Conservation (phyloP, 2,888 invertebrate species). For the Andrena camellia region DNA sequence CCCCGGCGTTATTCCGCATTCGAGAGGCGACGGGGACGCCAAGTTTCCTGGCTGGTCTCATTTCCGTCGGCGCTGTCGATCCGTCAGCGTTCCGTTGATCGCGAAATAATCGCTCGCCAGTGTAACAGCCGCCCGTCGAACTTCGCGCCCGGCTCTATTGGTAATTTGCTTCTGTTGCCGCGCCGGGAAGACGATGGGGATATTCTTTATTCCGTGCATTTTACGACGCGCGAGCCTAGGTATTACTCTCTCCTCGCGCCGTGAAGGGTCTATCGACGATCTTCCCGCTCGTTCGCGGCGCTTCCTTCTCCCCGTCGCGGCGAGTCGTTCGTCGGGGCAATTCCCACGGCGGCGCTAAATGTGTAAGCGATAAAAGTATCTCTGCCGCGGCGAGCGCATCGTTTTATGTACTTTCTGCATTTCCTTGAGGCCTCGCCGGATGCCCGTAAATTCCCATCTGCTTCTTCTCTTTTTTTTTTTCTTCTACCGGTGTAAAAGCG, state of each 20-base stretch:
- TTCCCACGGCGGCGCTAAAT: constrained; percentile 71
- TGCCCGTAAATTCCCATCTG: constrained; percentile 62
- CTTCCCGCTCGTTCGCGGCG: constrained; percentile 20
- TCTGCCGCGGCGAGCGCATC: constrained; percentile 64
- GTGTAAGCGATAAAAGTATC: constrained; percentile 75
- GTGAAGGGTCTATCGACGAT: constrained; percentile 40
- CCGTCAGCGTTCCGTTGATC: constrained; percentile 43
- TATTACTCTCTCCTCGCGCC: constrained; percentile 45
- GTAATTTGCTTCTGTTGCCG: constrained; percentile 51
- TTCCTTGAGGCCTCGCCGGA: constrained; percentile 68
- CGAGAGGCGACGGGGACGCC: constrained; percentile 41
- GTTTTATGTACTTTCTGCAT: constrained; percentile 71
- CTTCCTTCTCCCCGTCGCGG: constrained; percentile 37
- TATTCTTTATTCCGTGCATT: constrained; percentile 46
- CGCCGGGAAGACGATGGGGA: neutral
- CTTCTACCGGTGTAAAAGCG: neutral
- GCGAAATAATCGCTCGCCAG: constrained; percentile 44
- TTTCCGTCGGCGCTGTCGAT: constrained; percentile 53
- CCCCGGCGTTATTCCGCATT: neutral
- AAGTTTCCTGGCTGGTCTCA: constrained; percentile 52
- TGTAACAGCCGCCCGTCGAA: neutral
- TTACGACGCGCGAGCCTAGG: constrained; percentile 51
- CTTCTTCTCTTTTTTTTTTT: neutral
- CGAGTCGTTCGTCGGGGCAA: constrained; percentile 64
- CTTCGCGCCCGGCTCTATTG: neutral